Evolutionary conservation across 2,888 invertebrate genomes (phyloP), one percentile per base, ranked within the genome.

Genomic region (Globia sparganii): DNA sequence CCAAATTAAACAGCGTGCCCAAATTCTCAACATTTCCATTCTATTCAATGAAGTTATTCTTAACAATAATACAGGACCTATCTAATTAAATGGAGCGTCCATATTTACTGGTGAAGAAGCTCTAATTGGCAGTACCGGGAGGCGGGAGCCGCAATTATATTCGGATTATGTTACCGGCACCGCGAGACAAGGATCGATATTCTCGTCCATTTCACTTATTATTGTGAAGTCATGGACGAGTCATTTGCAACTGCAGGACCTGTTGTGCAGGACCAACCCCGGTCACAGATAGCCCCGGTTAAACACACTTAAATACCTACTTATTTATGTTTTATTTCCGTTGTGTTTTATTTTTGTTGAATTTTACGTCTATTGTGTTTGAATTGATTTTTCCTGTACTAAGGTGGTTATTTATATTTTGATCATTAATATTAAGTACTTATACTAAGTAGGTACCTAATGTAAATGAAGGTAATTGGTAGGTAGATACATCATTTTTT

Each of bases 81-180:
- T 2, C n/a, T 49, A 78, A 77, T 79, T 75, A 68, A 80, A 77
- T 73, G 53, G 25, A 37, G 28, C 58, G 53, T 53, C 65, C 68
- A 78, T 83, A 81, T 82, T 83, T 84, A 84, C 75, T 75, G 74
- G 64, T 75, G 73, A 62, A 68, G 56, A 62, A 59, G 40, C 72
- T 68, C 83, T 87, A 87, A 87, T 85, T 88, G 82, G 80, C 75
- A 76, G 75, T 81, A 72, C 80, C 70, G 70, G 64, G 75, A 72
- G 59, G 79, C 70, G 70, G 64, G 75, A 72, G 59, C 86, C 81
- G 87, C 91, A 92, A 92, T 92, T 92, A 92, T 88, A 89, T 87
- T 59, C 71, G 91, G 92, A 91, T 92, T 91, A 92, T 74, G 75
- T 72, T 85, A 82, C 73, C 78, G 86, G 81, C 76, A 61, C 75